Evolutionary conservation across 1,140 invertebrate species (phyloP).

Genomic region (Drosophila persimilis): DNA sequence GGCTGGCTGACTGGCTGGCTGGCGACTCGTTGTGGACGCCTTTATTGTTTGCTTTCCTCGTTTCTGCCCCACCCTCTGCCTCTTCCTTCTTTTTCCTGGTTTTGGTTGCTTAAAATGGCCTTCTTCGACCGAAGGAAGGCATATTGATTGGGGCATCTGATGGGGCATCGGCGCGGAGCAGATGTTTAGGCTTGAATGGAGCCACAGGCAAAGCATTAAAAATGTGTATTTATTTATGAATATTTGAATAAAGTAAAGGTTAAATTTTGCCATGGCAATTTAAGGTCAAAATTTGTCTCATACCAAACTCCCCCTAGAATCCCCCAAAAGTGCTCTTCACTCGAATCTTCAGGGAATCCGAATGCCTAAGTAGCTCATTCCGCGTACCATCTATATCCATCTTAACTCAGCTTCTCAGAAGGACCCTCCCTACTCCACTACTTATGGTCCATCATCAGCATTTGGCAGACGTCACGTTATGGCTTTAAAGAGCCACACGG

Average conservation of each 20-base stretch:
- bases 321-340: too few species aligned
- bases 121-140: background rate
- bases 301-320: too few species aligned
- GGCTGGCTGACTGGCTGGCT: conserved; percentile 1
- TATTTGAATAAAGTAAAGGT: conserved; percentile 7
- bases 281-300: too few species aligned
- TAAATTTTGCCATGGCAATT: too few species aligned
- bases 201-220: conserved; percentile 17
- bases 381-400: background rate
- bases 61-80: conserved; percentile 13
- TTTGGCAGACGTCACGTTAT: conserved; percentile 32
- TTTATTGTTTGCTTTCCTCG: conserved; percentile 66
- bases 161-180: conserved; percentile 19
- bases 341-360: too few species aligned
- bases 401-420: background rate
- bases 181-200: conserved; percentile 25
- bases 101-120: conserved; percentile 20
- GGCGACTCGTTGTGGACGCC: conserved; percentile 33
- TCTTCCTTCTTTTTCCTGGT: conserved; percentile 19
- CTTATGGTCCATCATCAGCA: conserved; percentile 25
- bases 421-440: background rate
- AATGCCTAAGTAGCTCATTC: background rate
- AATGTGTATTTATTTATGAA: background rate
- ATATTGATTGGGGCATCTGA: conserved; percentile 21
- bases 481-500: conserved; percentile 33